Evolutionary conservation across 1,140 invertebrate species (phyloP).

Genomic region (Brevipalpus yothersi): DNA sequence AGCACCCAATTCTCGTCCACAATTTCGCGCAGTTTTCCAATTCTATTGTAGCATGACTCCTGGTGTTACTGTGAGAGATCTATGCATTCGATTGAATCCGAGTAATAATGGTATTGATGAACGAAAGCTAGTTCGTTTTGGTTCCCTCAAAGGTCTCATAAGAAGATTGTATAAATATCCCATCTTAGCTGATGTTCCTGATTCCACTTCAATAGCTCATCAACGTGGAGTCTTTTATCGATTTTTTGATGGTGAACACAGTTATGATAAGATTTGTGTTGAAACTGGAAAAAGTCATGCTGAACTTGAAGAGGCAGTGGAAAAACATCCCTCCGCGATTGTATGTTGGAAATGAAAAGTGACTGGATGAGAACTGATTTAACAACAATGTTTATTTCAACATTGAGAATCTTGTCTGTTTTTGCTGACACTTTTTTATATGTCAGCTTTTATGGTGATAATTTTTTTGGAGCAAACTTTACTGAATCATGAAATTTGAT

Average conservation of each 20-base stretch:
- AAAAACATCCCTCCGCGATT: slow-evolving; percentile 54
- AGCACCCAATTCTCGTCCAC: slow-evolving; percentile 28
- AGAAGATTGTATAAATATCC: slow-evolving; percentile 47
- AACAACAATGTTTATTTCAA: too few relatives aligned
- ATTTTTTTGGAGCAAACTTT: too few relatives aligned
- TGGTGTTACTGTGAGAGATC: slow-evolving; percentile 53
- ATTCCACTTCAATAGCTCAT: background rate
- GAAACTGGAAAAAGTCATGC: slow-evolving; percentile 37
- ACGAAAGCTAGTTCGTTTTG: slow-evolving; percentile 68
- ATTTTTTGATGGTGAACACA: slow-evolving; percentile 51
- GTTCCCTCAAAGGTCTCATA: slow-evolving; percentile 48
- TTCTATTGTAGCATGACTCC: slow-evolving; percentile 58
- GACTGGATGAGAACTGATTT: background rate
- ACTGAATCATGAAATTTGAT: too few relatives aligned
- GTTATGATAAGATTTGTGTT: slow-evolving; percentile 70
- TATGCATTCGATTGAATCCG: slow-evolving; percentile 54
- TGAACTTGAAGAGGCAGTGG: slow-evolving; percentile 59
- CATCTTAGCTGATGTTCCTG: slow-evolving; percentile 1
- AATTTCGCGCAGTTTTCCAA: slow-evolving; percentile 46
- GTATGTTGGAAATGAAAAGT: slow-evolving; percentile 46
- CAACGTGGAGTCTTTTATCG: slow-evolving; percentile 18
- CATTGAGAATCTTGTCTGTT: too few relatives aligned
- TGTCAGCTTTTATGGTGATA: too few relatives aligned
- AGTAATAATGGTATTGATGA: slow-evolving; percentile 31
- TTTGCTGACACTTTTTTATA: too few relatives aligned